These are phyloP conservation scores for Drosophila formosana DNA, from an alignment of 2,888 invertebrate genomes.

Conservation along the genomic window DNA sequence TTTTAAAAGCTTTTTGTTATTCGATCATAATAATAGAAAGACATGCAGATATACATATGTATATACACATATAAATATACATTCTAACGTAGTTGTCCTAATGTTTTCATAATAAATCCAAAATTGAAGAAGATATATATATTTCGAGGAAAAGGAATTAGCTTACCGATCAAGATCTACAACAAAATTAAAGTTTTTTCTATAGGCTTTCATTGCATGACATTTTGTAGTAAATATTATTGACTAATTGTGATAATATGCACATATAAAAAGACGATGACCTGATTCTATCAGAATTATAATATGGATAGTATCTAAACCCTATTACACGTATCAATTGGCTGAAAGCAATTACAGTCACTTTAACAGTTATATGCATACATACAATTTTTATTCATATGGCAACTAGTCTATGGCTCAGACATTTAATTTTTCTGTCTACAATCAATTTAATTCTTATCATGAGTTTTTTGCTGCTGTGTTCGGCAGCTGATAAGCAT, in stretches of 20 bases:
- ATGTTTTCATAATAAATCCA: too few species aligned
- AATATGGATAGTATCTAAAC: neutral
- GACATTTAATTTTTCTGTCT: conserved; percentile 35
- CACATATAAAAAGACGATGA: neutral
- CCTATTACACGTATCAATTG: neutral
- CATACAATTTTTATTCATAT: neutral
- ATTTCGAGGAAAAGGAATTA: too few species aligned
- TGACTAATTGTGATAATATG: neutral
- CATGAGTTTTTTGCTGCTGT: conserved; percentile 35
- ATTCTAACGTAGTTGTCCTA: too few species aligned
- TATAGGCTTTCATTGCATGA: too few species aligned
- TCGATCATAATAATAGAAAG: conserved; percentile 3
- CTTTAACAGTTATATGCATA: neutral
- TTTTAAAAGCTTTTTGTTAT: conserved; percentile 15
- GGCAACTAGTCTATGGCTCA: conserved; percentile 7
- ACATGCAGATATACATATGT: neutral
- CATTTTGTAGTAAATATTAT: too few species aligned
- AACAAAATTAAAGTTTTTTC: too few species aligned
- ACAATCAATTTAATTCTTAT: conserved; percentile 46
- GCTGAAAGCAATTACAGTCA: neutral
- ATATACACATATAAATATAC: neutral
- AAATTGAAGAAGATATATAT: too few species aligned
- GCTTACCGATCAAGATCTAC: too few species aligned
- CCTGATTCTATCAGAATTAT: neutral
- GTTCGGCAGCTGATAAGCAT: conserved; percentile 54